Conservation (phyloP, 2,888 invertebrate genomes). For the Ochropleura leucogaster region DNA sequence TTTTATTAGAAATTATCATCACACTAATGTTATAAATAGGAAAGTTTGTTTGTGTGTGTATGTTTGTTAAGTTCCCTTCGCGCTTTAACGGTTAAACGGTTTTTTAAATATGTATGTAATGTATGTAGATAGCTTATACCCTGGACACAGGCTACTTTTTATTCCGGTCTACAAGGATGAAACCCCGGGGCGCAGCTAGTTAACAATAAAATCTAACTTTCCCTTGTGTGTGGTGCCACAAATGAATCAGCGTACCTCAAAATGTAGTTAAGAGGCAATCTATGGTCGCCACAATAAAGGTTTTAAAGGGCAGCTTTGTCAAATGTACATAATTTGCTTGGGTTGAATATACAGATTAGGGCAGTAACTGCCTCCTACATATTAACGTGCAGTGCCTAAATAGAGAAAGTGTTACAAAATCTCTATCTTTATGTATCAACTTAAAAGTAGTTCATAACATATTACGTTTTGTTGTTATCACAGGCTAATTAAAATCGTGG, state of each 20-base stretch:
- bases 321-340: neutral
- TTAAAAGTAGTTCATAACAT: slow-evolving; percentile 23
- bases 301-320: neutral
- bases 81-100: no score
- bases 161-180: no score
- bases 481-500: slow-evolving; percentile 38
- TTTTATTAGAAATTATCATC: no score
- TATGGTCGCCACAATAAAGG: neutral
- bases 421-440: slow-evolving; percentile 38
- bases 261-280: neutral
- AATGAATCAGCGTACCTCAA: neutral
- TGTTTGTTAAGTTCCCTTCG: no score
- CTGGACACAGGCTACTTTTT: no score
- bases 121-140: no score
- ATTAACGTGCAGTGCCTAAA: slow-evolving; percentile 13
- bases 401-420: slow-evolving; percentile 39
- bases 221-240: neutral
- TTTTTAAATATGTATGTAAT: no score
- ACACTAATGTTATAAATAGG: no score
- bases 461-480: slow-evolving; percentile 38
- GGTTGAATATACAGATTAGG: neutral
- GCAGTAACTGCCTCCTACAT: neutral
- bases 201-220: neutral
- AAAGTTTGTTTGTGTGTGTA: no score
- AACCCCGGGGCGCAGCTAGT: neutral